Base-by-base conservation (phyloP, 2,888 invertebrate species). In the Lamellibrachia columna region DNA sequence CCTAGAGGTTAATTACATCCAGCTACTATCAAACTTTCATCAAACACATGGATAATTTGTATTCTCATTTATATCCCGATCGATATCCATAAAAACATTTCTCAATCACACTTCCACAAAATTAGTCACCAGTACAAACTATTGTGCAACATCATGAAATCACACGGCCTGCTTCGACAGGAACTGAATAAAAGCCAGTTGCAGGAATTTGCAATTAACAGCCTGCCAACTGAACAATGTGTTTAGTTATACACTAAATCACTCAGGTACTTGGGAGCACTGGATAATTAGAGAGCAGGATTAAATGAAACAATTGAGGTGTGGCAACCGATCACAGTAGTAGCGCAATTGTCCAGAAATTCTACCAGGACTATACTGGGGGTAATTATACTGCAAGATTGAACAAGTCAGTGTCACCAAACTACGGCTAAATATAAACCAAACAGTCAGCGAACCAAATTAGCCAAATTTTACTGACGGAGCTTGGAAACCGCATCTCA, bases 161-260 rank as follows among this genome's bases (percentile, higher is more conserved):
- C 75, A 3, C 75, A 75, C 1, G 22, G 75, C 75, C 75, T 75
- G 75, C 75, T 75, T 75, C 75, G 6, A n/a, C 2, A n/a, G 0
- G 75, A 75, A 15, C n/a, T 22, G 75, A 75, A 75, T 75, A 75
- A 75, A 75, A 75, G 75, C 75, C 75, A 75, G n/a, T 22, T 75
- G 75, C 75, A 75, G 75, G 75, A 75, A 75, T 75, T 75, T 75
- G 75, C 75, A 75, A 75, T 75, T 75, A 75, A 75, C 75, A 75
- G 75, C 75, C 2, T n/a, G n/a, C 15, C 22, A n/a, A 15, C 15
- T 22, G 75, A 15, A 75, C 75, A 75, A 75, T 75, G 75, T n/a
- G 15, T 15, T 6, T 22, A 2, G 22, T 75, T 75, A 22, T 75
- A 75, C 22, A 75, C 75, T 75, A 75, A 75, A 75, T 75, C 75